Evolutionary conservation across 2,113 vertebrate species (phyloP).

Genomic region (Eulacestoma nigropectus): DNA sequence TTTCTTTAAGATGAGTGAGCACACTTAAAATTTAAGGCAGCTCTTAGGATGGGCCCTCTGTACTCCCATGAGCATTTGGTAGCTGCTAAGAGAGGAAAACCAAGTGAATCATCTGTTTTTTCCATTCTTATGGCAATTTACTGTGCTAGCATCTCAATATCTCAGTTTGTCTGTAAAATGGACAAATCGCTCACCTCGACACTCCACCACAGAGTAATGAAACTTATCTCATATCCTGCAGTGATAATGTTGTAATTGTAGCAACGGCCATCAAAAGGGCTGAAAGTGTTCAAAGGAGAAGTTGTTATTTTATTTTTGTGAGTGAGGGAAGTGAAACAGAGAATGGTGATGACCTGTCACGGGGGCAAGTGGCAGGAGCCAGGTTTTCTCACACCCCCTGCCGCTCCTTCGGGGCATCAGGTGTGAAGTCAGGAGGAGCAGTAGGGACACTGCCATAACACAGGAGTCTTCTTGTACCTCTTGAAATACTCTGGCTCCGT

Average conservation of each 20-base stretch:
- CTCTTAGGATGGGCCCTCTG: background rate
- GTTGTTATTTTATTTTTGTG: background rate
- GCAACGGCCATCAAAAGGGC: background rate
- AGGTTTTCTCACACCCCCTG: rapidly evolving
- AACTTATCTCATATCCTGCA: background rate
- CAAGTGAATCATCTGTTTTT: background rate
- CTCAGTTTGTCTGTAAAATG: background rate
- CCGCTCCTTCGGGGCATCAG: rapidly evolving
- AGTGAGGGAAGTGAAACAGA: background rate
- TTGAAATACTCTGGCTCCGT: background rate
- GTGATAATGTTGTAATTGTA: background rate
- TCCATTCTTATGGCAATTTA: background rate
- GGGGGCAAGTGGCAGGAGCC: background rate
- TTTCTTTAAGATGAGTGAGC: background rate
- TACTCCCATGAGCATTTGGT: background rate
- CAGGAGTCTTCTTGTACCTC: background rate
- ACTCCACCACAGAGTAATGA: background rate
- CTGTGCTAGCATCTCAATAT: background rate
- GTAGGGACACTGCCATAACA: background rate
- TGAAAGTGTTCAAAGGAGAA: background rate
- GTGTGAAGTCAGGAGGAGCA: background rate
- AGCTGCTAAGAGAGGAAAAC: background rate
- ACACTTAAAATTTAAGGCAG: background rate
- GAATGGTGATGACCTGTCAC: background rate
- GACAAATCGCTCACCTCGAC: background rate